Base-by-base conservation (phyloP, 2,797 vertebrate genomes). In the Bothrops alternatus region DNA sequence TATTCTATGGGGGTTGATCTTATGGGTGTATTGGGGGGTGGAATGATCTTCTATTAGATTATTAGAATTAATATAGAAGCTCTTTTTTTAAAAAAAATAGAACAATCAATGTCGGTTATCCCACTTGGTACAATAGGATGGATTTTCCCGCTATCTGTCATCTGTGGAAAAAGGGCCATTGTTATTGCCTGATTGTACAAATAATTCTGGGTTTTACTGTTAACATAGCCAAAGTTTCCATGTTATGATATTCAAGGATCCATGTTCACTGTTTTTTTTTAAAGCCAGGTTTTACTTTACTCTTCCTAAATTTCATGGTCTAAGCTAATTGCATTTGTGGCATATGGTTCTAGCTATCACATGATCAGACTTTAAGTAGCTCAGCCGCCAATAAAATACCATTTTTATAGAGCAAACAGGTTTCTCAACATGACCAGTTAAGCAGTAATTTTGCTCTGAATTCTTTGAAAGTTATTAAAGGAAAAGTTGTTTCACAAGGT, bases 371-470 rank as follows among this genome's bases (percentile, higher is more conserved):
- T 91, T 92, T 63, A 60, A 90, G 73, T n/a, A 78, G 47, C 42
- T 89, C 5, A 88, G 53, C 0, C 0, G 58, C 53, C 86, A 86
- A 87, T 7, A 58, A 82, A 92, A 73, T 6, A 87, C 61, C 32
- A 50, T 60, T 4, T 56, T 63, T 58, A 47, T 18, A 0, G 23
- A 78, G 78, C 47, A 12, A 0, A 37, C 73, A 58, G 87, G 60
- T 82, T 94, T 91, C 1, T n/a, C 73, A 88, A 87, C 37, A 47
- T 65, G 88, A 90, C 37, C 87, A 91, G 73, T 53, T 86, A 91
- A 87, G 18, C 90, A 94, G 60, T 92, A 88, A 50, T 91, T 93
- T 93, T 88, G 85, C 63, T 93, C 87, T 87, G 50, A 90, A 82
- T 92, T 85, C 63, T 89, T 6, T 28, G 55, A 92, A 55, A 94